Percentiles rank a stretch among this genome's conserved stretches.
These are phyloP conservation scores for Anoura caudifer DNA, from an alignment of 2,113 vertebrate genomes.

Conservation along the genomic window DNA sequence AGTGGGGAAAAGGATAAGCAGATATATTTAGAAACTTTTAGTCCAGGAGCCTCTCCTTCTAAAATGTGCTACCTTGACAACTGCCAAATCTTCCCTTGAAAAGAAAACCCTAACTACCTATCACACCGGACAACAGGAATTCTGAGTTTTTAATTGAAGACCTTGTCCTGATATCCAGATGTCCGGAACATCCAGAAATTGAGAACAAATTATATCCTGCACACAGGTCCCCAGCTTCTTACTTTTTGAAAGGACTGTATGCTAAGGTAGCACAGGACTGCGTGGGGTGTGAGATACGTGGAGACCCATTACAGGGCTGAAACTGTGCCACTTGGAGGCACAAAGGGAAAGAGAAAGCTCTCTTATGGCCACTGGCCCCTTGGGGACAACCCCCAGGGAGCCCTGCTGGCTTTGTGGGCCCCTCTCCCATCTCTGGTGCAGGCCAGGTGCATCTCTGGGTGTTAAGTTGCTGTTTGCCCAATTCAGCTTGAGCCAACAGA, in stretches of 20 bases:
- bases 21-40: not conserved
- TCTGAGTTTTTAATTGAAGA: not conserved
- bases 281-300: too few species aligned
- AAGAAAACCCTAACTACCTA: not conserved
- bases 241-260: not conserved
- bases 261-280: not conserved
- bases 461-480: not conserved
- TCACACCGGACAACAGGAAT: not conserved
- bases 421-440: not conserved
- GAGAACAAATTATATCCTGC: not conserved
- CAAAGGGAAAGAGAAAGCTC: not conserved
- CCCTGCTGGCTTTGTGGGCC: not conserved
- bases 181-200: not conserved
- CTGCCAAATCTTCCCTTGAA: not conserved
- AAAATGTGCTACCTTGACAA: not conserved
- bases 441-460: not conserved
- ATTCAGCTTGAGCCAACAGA: not conserved
- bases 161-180: not conserved
- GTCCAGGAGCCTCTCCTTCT: not conserved
- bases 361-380: not conserved
- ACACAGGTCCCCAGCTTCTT: not conserved
- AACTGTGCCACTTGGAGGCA: not conserved
- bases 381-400: not conserved
- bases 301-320: not conserved
- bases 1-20: not conserved